phyloP scores from a whole-genome alignment of 1,140 invertebrate species.

The Nomia melanderi region DNA sequence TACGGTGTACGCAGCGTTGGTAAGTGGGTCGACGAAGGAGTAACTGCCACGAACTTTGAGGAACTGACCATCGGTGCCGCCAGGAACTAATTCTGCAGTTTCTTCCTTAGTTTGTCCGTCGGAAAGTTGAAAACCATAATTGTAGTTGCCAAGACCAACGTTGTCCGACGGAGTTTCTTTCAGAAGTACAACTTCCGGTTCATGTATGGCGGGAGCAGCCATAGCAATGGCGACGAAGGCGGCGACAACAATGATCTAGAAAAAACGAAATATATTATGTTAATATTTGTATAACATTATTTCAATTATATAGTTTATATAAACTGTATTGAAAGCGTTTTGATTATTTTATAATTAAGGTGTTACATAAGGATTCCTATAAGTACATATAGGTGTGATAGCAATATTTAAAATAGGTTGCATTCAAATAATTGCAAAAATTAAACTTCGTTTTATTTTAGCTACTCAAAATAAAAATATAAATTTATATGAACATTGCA shows the following conservation, averaged over 20 bases:
- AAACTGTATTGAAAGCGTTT: too few species aligned
- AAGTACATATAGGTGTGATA: too few species aligned
- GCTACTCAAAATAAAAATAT: too few species aligned
- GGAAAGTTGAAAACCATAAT: conserved; percentile 82
- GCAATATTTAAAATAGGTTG: too few species aligned
- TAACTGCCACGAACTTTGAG: conserved; percentile 54
- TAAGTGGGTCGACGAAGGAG: conserved; percentile 50
- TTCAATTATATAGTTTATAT: too few species aligned
- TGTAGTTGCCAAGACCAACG: conserved; percentile 76
- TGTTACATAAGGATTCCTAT: too few species aligned
- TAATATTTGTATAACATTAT: too few species aligned
- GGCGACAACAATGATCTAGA: conserved; percentile 66
- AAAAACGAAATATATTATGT: neutral
- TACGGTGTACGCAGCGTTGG: conserved; percentile 75
- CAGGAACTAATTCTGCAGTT: conserved; percentile 62
- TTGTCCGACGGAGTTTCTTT: conserved; percentile 73
- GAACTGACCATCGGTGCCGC: conserved; percentile 56
- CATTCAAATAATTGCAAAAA: too few species aligned
- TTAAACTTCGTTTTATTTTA: too few species aligned
- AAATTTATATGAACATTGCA: too few species aligned
- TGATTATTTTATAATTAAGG: too few species aligned
- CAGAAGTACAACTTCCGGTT: conserved; percentile 62
- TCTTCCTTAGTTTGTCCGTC: conserved; percentile 83
- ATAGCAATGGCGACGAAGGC: conserved; percentile 70
- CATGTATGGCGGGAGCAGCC: conserved; percentile 60